These are phyloP conservation scores for Morinoia aosen DNA, from an alignment of 2,888 invertebrate species.

Conservation along the genomic window DNA sequence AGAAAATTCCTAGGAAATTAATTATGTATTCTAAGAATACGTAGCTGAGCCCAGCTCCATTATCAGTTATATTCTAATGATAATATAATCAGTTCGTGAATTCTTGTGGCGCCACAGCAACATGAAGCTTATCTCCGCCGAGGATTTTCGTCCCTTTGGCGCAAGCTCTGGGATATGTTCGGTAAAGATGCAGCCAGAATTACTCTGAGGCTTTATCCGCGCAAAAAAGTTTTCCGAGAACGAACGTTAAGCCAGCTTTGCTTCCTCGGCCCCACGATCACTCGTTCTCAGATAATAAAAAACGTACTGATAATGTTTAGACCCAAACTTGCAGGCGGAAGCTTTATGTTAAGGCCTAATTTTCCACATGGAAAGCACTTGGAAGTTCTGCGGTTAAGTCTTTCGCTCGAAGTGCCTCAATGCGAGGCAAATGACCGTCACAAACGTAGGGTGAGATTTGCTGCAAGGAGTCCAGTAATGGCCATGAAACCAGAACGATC, in stretches of 20 bases:
- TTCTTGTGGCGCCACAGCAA: background rate
- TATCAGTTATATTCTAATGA: no score
- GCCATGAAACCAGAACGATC: no score
- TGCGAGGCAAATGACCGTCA: background rate
- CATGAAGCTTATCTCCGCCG: background rate
- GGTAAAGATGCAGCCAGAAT: background rate
- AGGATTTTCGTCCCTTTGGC: no score
- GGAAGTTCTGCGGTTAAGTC: background rate
- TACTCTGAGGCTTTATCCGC: background rate
- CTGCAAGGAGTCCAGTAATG: no score
- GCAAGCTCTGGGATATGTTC: background rate
- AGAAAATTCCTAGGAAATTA: no score
- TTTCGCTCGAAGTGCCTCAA: background rate
- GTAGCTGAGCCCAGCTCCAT: no score
- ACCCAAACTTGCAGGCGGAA: background rate
- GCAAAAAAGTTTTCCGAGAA: background rate
- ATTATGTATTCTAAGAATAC: no score
- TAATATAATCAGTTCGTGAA: background rate
- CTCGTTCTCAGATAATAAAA: background rate
- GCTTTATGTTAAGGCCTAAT: background rate
- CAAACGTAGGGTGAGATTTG: background rate
- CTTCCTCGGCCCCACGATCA: background rate
- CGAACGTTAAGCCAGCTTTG: background rate
- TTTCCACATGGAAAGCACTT: background rate
- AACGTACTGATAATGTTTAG: background rate